A percentile compares a stretch with the other conserved stretches of the same genome.
Evolutionary conservation across 2,888 invertebrate genomes (phyloP).

Genomic region (Chorisops tibialis): DNA sequence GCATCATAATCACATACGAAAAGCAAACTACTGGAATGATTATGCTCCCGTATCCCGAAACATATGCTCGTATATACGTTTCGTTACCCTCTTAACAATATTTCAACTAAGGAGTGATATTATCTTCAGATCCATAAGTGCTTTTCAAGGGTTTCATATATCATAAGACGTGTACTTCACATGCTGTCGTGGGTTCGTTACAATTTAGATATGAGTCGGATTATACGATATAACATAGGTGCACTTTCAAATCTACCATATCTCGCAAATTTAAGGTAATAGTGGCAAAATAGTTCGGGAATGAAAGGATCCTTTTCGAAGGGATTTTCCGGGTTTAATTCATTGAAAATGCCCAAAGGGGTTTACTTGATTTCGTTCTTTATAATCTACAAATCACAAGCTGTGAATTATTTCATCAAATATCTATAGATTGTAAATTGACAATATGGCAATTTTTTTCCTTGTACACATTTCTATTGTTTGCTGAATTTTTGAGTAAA

Average conservation of each 20-base stretch:
- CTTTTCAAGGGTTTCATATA: conserved; percentile 13
- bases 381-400: conserved; percentile 2
- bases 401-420: conserved; percentile 18
- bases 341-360: not conserved
- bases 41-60: conserved; percentile 19
- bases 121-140: conserved; percentile 17
- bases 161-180: conserved; percentile 16
- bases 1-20: not conserved
- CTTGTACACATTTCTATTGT: not conserved
- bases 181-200: not conserved
- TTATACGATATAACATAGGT: no score
- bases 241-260: no score
- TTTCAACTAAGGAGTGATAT: conserved; percentile 13
- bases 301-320: no score
- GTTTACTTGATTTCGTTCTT: not conserved
- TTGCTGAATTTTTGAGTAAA: not conserved
- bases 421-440: not conserved
- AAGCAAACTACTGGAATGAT: not conserved
- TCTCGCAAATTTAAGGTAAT: no score
- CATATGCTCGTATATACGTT: conserved; percentile 21
- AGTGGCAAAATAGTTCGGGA: no score
- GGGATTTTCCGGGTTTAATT: no score
- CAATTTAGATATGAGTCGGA: no score
- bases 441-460: not conserved
- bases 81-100: conserved; percentile 11